Conservation (phyloP, 2,797 vertebrate species). For the Euphonia xanthogaster region DNA sequence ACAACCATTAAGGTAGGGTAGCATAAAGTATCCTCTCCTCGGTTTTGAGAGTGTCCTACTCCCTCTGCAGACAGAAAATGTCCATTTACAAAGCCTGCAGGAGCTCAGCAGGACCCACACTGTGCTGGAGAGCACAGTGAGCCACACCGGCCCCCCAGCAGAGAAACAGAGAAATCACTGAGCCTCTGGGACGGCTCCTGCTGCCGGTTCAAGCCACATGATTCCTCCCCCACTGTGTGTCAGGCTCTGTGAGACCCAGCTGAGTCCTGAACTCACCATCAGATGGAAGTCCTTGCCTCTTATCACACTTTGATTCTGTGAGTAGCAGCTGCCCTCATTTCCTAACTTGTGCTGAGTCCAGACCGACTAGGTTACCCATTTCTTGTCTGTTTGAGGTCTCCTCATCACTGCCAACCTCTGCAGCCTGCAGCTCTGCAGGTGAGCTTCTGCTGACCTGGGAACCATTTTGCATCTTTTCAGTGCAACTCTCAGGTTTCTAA, state of each 20-base stretch:
- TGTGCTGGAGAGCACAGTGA: fast-evolving
- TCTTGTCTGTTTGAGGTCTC: neutral
- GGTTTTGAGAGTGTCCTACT: neutral
- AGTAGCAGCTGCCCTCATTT: neutral
- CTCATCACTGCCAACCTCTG: neutral
- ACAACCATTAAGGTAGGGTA: neutral
- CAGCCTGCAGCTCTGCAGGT: neutral
- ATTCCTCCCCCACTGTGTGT: neutral
- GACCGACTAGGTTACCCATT: neutral
- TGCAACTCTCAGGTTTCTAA: neutral
- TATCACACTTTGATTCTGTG: neutral
- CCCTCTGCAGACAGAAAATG: neutral
- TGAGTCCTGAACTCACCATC: neutral
- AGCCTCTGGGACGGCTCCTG: neutral
- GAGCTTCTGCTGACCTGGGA: neutral
- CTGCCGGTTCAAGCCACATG: neutral
- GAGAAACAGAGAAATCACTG: neutral
- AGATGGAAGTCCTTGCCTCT: neutral
- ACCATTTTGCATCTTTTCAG: neutral
- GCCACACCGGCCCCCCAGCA: neutral
- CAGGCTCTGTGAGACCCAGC: neutral
- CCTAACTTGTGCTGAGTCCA: neutral
- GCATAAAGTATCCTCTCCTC: neutral
- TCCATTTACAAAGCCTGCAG: neutral
- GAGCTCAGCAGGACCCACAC: fast-evolving